Percentiles rank a stretch among this genome's conserved stretches.
These are phyloP conservation scores for Morelia viridis DNA, from an alignment of 2,797 vertebrate genomes.

Conservation along the genomic window DNA sequence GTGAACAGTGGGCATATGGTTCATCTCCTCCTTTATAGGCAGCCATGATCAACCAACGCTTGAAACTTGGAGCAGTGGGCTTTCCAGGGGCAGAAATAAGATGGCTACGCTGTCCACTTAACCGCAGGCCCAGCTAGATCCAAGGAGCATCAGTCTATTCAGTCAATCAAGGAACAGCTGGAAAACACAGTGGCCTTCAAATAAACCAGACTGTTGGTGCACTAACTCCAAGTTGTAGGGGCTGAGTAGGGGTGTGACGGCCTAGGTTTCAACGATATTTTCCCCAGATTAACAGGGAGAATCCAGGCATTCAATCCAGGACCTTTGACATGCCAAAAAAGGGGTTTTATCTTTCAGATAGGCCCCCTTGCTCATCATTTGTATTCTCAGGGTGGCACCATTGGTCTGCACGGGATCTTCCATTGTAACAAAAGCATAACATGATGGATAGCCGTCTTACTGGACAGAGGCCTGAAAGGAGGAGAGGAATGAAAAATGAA, in stretches of 20 bases:
- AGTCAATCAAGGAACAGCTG: not conserved
- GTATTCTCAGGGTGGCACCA: not conserved
- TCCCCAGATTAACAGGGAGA: not conserved
- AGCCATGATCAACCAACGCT: not conserved
- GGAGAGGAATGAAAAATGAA: not conserved
- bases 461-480: not conserved
- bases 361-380: not conserved
- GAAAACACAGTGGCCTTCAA: not conserved
- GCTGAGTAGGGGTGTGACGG: not conserved
- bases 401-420: not conserved
- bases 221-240: not conserved
- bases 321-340: not conserved
- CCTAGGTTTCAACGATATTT: not conserved
- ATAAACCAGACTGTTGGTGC: not conserved
- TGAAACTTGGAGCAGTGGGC: not conserved
- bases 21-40: not conserved
- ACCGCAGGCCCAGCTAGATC: not conserved
- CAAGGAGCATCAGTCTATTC: not conserved
- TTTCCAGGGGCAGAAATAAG: not conserved
- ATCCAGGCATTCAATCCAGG: not conserved
- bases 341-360: not conserved
- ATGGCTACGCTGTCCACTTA: not conserved
- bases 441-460: not conserved
- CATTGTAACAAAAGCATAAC: not conserved
- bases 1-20: not conserved